phyloP scores from a whole-genome alignment of 2,113 vertebrate genomes.

The Trichechus manatus region DNA sequence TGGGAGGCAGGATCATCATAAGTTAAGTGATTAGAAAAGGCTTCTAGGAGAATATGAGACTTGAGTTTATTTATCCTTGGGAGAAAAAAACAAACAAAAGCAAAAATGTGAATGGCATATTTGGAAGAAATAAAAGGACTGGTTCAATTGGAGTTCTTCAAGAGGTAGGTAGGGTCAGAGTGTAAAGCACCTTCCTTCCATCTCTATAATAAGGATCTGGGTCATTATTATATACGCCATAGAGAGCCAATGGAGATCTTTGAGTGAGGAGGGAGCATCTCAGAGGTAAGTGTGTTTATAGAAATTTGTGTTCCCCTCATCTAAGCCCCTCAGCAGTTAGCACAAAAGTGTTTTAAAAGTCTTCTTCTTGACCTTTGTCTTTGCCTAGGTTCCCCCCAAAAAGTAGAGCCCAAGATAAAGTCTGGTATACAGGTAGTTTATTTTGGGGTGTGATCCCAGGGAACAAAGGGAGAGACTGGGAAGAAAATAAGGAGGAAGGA shows the following conservation, averaged over 20 bases:
- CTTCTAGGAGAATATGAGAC: not conserved
- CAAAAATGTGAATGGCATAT: not conserved
- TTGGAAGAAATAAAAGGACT: not conserved
- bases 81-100: not conserved
- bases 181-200: not conserved
- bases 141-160: not conserved
- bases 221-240: not conserved
- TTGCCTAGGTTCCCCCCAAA: not conserved
- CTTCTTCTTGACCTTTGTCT: not conserved
- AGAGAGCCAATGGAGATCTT: not conserved
- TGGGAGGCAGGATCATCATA: not conserved
- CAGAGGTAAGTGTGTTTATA: not conserved
- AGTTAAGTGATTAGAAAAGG: conserved; percentile 11
- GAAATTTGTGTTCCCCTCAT: not conserved
- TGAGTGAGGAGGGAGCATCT: not conserved
- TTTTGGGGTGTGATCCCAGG: not conserved
- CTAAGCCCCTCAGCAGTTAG: not conserved
- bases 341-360: conserved; percentile 26
- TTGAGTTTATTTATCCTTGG: not conserved
- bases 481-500: not conserved
- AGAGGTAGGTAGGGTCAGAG: not conserved
- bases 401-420: not conserved
- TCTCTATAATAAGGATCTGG: not conserved
- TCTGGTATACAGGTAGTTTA: not conserved
- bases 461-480: not conserved